phyloP scores from a whole-genome alignment of 2,797 vertebrate genomes.

The Siniperca scherzeri region DNA sequence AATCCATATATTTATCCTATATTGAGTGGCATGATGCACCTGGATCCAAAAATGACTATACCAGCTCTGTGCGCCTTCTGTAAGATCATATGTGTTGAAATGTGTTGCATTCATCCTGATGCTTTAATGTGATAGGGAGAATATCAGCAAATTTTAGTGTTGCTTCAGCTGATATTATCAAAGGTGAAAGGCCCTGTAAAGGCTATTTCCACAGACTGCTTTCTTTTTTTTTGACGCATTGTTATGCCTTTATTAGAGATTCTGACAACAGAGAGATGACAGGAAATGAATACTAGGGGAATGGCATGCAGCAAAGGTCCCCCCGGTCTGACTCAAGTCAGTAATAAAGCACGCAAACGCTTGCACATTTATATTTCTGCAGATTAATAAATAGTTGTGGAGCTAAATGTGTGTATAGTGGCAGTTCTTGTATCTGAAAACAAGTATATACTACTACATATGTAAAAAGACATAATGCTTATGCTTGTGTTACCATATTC shows the following conservation, averaged over 20 bases:
- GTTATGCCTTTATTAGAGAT: neutral
- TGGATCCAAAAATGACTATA: neutral
- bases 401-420: too few relatives aligned
- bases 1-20: too few relatives aligned
- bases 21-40: neutral
- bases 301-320: constrained; percentile 12
- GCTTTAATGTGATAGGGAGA: neutral
- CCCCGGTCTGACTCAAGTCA: neutral
- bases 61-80: neutral
- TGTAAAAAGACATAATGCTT: too few relatives aligned
- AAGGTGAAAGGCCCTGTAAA: neutral
- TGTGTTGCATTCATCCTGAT: neutral
- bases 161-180: neutral
- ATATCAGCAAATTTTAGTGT: neutral
- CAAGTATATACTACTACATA: too few relatives aligned
- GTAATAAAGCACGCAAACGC: too few relatives aligned
- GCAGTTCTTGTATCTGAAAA: too few relatives aligned
- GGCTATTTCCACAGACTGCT: neutral
- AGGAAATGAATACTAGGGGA: neutral
- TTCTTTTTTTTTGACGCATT: neutral
- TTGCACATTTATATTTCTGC: too few relatives aligned
- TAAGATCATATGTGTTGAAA: neutral
- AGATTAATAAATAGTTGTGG: too few relatives aligned
- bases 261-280: neutral
- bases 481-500: too few relatives aligned